Base-by-base conservation (phyloP, 2,797 vertebrate species). In the Oreochromis mossambicus region DNA sequence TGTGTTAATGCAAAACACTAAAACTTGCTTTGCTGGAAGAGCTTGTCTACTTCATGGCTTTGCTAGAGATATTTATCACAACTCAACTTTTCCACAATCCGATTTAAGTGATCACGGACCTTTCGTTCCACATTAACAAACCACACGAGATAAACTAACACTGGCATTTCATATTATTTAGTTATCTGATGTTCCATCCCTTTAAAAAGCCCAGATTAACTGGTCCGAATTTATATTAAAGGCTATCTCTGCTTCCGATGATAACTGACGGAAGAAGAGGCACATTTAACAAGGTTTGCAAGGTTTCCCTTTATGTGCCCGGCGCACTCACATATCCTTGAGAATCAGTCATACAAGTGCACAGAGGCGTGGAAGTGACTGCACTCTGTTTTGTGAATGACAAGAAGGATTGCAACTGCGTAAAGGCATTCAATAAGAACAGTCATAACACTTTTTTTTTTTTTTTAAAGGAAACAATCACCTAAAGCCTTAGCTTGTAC, bases 361-460 rank as follows among this genome's bases (percentile, higher is more conserved):
- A 9, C 51, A 46, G 34, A 52, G 10, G 13, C 63, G 13, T 26
- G 36, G 26, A 32, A 73, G 68, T 21, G 50, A 52, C 19, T 5
- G 50, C 50, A 52, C 51, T 51, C 19, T 52, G 51, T 52, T 73
- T 73, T 50, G 68, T 32, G 24, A 73, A 73, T 13, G 43, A 32
- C 24, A 19, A 48, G 68, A 48, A 48, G 9, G 26, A 48, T 12
- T 48, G 15, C 15, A 73, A 73, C 24, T 29, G 2, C 48, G 24
- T 73, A 32, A 48, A 26, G 6, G 43, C 15, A 48, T 48, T 29
- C 26, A 26, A 48, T 73, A 48, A 48, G 17, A 48, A 48, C 4
- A 48, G 41, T 5, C 6, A 4, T 26, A 1, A 13, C 21, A 70
- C 24, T 17, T 17, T 24, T 24, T 24, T 24, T 24, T 24, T 24